A percentile compares a stretch with the other conserved stretches of the same genome.
Evolutionary conservation across 2,797 vertebrate species (phyloP).

Genomic region (Cyclura pinguis): DNA sequence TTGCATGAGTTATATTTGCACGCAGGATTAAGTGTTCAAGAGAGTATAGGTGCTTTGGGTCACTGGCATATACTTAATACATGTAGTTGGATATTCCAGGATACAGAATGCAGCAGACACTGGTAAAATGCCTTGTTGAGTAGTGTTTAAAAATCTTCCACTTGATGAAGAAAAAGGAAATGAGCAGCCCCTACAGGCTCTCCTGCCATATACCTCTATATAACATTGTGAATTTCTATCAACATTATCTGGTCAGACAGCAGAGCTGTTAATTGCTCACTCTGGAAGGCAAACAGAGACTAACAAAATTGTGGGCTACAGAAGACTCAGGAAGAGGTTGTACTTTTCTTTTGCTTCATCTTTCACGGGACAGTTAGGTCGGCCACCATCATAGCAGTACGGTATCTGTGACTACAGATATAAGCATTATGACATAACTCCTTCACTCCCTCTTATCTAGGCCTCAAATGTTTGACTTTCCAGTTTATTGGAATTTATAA

Average conservation of each 20-base stretch:
- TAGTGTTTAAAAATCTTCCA: conserved; percentile 4
- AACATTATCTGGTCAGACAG: background rate
- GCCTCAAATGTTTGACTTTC: background rate
- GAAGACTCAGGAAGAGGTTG: background rate
- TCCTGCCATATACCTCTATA: background rate
- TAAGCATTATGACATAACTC: background rate
- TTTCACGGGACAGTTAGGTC: background rate
- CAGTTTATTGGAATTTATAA: background rate
- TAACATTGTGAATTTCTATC: background rate
- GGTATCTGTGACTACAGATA: background rate
- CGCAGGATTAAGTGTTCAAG: background rate
- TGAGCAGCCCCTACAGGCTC: background rate
- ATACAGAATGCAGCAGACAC: background rate
- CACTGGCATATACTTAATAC: background rate
- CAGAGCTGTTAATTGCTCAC: background rate
- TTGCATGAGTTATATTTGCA: background rate
- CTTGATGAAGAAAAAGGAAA: conserved; percentile 30
- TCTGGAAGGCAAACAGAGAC: background rate
- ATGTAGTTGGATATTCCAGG: background rate
- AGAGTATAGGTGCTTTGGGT: no score
- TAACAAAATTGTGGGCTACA: background rate
- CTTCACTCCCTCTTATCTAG: background rate
- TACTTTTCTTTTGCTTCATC: background rate
- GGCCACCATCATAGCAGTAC: background rate
- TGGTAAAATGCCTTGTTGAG: background rate